Evolutionary conservation across 2,113 vertebrate species (phyloP).

Genomic region (Lampris megalopsis): DNA sequence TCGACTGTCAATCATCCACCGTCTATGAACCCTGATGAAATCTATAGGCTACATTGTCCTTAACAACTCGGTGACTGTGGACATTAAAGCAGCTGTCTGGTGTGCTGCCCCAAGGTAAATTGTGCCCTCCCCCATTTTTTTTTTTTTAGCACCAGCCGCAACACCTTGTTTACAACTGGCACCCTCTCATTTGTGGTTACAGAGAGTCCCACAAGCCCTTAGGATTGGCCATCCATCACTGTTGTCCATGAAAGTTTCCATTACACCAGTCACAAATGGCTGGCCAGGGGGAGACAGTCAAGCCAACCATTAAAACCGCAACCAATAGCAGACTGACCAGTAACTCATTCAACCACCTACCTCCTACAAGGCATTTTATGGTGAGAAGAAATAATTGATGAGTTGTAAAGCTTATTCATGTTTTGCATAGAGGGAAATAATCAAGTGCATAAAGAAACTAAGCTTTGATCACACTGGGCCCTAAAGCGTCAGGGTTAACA

Average conservation of each 20-base stretch:
- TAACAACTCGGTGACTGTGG: no score
- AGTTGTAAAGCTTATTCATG: neutral
- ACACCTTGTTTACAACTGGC: slow-evolving; percentile 20
- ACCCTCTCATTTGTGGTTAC: slow-evolving; percentile 52
- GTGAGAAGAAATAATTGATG: slow-evolving; percentile 24
- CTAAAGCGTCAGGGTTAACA: neutral
- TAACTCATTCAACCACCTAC: slow-evolving; percentile 24
- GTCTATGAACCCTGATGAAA: no score
- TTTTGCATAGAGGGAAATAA: neutral
- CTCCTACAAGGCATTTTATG: slow-evolving; percentile 31
- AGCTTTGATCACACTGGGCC: neutral
- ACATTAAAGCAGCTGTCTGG: no score
- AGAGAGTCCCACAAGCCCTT: slow-evolving; percentile 20
- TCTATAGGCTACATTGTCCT: no score
- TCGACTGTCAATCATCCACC: no score
- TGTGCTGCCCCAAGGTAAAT: no score
- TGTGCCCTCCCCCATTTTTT: no score
- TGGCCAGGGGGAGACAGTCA: slow-evolving; percentile 47
- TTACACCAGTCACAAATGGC: slow-evolving; percentile 68
- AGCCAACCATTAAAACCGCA: slow-evolving; percentile 31
- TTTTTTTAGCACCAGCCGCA: neutral
- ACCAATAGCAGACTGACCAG: slow-evolving; percentile 36
- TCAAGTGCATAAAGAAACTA: neutral
- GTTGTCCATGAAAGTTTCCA: slow-evolving; percentile 61
- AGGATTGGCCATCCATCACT: slow-evolving; percentile 59